phyloP scores from a whole-genome alignment of 2,113 vertebrate genomes.

The Phalacrocorax carbo region DNA sequence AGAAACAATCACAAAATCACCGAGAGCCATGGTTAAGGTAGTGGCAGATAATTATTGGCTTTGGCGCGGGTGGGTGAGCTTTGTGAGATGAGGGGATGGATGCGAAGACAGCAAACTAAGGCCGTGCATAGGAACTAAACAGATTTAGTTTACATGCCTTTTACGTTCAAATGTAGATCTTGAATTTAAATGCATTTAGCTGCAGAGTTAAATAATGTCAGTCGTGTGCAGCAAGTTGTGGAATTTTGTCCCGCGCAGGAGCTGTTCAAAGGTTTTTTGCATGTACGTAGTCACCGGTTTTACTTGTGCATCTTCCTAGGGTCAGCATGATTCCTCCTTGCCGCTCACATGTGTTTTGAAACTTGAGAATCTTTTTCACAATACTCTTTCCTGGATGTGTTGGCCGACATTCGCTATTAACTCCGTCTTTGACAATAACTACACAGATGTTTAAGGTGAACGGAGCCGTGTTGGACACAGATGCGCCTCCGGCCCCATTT shows the following conservation, averaged over 20 bases:
- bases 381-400: no score
- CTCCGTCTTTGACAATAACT: accelerated
- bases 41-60: accelerated
- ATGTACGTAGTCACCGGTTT: accelerated
- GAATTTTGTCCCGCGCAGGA: not conserved
- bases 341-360: accelerated
- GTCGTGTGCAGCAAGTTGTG: accelerated
- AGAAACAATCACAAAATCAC: not conserved
- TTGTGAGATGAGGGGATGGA: accelerated
- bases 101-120: not conserved
- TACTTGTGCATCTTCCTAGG: accelerated
- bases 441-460: accelerated
- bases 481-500: accelerated
- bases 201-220: accelerated
- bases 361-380: not conserved
- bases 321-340: no score
- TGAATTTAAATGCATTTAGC: accelerated
- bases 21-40: accelerated
- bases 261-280: not conserved
- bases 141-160: accelerated
- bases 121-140: accelerated
- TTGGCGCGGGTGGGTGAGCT: no score
- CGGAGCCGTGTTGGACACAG: accelerated
- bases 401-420: not conserved
- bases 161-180: accelerated